A percentile compares a stretch with the other conserved stretches of the same genome.
Conservation (phyloP, 2,888 invertebrate genomes). For the Xestia sexstrigata region DNA sequence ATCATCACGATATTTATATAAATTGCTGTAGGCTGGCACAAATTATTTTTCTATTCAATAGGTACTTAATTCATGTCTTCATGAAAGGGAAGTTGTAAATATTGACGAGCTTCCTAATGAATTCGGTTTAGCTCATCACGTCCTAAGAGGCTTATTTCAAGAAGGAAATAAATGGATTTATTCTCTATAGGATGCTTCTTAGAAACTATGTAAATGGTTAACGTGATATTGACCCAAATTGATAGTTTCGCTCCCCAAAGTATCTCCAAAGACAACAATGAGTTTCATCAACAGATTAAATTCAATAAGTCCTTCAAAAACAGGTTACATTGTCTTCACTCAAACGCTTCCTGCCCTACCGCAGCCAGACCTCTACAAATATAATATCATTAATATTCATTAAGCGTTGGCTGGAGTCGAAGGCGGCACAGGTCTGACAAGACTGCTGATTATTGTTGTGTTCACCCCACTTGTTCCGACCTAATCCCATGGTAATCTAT, state of each 20-base stretch:
- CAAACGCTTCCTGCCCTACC: constrained; percentile 28
- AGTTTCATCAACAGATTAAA: background rate
- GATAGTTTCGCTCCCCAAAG: background rate
- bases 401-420: constrained; percentile 50
- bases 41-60: background rate
- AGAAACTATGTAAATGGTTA: background rate
- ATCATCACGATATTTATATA: background rate
- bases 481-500: constrained; percentile 60
- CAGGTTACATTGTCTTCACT: background rate
- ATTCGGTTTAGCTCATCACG: background rate
- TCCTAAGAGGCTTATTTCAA: background rate
- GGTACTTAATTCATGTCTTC: background rate
- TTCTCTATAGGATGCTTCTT: background rate
- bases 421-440: constrained; percentile 53
- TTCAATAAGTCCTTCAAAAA: background rate
- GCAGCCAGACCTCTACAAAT: constrained; percentile 50
- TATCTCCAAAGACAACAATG: background rate
- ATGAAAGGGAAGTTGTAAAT: background rate
- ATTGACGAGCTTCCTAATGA: background rate
- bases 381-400: constrained; percentile 71
- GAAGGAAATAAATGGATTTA: background rate
- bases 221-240: background rate
- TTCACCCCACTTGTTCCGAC: constrained; percentile 51
- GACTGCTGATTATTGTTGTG: constrained; percentile 62
- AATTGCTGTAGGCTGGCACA: background rate